These are phyloP conservation scores for Miniopterus natalensis DNA, from an alignment of 2,113 vertebrate species.

Conservation along the genomic window DNA sequence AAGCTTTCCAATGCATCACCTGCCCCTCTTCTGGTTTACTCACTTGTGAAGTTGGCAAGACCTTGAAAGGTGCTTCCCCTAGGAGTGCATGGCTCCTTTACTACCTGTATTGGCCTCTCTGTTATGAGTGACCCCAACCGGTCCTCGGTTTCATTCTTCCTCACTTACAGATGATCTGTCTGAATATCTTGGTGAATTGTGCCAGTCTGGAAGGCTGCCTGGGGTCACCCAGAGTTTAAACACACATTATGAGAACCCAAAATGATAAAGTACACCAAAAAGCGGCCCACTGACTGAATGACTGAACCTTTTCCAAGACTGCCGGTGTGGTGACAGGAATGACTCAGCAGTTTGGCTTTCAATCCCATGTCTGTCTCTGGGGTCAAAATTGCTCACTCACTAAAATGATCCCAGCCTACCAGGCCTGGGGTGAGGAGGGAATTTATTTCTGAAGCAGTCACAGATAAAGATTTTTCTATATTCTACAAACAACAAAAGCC, in stretches of 20 bases:
- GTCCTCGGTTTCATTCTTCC: neutral
- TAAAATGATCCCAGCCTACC: neutral
- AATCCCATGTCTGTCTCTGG: conserved; percentile 40
- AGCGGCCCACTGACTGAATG: conserved; percentile 41
- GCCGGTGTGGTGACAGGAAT: conserved; percentile 76
- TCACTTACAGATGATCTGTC: conserved; percentile 50
- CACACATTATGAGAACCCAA: conserved; percentile 66
- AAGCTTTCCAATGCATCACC: neutral
- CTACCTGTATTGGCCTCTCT: neutral
- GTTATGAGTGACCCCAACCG: neutral
- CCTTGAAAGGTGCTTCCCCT: neutral
- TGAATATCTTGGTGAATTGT: neutral
- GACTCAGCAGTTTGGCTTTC: conserved; percentile 85
- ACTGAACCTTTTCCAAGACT: conserved; percentile 54
- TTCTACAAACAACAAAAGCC: neutral
- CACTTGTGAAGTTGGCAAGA: neutral
- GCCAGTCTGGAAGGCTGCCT: conserved; percentile 69
- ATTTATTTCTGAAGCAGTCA: neutral
- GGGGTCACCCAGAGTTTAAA: conserved; percentile 75
- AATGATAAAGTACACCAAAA: conserved; percentile 40
- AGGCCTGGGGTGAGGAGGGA: neutral
- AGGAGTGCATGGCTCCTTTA: neutral
- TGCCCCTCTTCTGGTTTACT: neutral
- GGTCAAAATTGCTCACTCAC: conserved; percentile 10
- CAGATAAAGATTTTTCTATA: neutral